Evolutionary conservation across 1,140 invertebrate genomes (phyloP).

Genomic region (Medauroidea extradentata): DNA sequence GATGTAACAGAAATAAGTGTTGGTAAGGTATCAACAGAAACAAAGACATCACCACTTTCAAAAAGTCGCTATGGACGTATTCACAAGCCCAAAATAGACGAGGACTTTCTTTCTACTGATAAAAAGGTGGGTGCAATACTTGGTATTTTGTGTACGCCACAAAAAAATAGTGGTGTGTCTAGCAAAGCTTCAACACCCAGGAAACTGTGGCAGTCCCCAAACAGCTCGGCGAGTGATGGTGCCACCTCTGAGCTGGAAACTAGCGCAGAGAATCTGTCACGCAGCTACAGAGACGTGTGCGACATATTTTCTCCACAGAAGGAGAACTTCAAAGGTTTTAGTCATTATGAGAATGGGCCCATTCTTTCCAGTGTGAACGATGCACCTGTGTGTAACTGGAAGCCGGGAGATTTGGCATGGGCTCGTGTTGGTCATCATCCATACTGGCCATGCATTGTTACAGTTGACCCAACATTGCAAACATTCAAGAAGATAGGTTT

Average conservation of each 20-base stretch:
- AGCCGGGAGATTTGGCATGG: slow-evolving; percentile 17
- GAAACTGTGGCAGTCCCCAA: no score
- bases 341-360: not conserved
- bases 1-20: no score
- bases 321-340: not conserved
- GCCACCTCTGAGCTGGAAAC: no score
- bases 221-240: no score
- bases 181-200: no score
- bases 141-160: not conserved
- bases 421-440: slow-evolving; percentile 14
- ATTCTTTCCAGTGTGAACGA: not conserved
- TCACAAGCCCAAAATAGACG: slow-evolving; percentile 16
- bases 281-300: not conserved
- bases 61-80: slow-evolving; percentile 17
- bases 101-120: slow-evolving; percentile 17
- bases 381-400: not conserved
- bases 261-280: no score
- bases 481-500: slow-evolving; percentile 2
- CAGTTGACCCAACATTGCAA: not conserved
- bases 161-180: no score
- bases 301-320: not conserved
- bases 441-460: slow-evolving; percentile 19
- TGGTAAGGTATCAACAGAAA: no score
- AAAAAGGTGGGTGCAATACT: slow-evolving; percentile 15
- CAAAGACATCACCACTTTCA: not conserved